Evolutionary conservation across 2,113 vertebrate genomes (phyloP), one percentile per base, ranked within the genome.

Genomic region (Telmatochromis brachygnathus): DNA sequence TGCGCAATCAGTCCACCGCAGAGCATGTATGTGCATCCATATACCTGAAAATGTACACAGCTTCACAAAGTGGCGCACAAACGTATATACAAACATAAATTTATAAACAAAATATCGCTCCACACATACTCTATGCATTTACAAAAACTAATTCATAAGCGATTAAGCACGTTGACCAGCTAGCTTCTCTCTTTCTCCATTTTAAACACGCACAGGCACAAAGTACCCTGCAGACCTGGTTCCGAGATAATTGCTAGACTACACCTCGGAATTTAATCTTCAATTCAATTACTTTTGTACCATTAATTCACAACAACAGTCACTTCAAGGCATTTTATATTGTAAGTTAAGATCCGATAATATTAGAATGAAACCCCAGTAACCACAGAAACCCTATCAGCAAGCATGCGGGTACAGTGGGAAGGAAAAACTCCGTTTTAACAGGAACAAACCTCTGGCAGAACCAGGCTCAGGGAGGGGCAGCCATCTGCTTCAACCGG

Each of bases 241-340:
- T 84, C 84, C 28, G 55, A 85, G 65, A 56, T 79, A 88, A 77
- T 77, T 70, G 84, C 84, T 56, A 70, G 80, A 89, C 88, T 79
- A 73, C 89, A 91, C 90, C 89, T 94, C 83, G 6, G 86, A 90
- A 87, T 84, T 92, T 86, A 93, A 87, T 93, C 62, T 68, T 68
- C 62, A 68, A 68, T 68, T 68, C 35, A 68, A 68, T 68, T 68
- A 39, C 35, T 39, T 68, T 68, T 68, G 35, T 68, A 39, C 62
- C 62, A 39, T n/a, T 39, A 39, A 68, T 68, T 68, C 35, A 68
- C 62, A 68, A 68, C 62, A 68, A 68, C 35, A 68, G 19, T 68
- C 35, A 68, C 62, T 39, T 39, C 35, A 39, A 68, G 62, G 62
- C n/a, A 39, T 14, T 68, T 68, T 39, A 68, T 68, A 39, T 68